Base-by-base conservation (phyloP, 2,888 invertebrate species). In the Drosophila nigritarsus region DNA sequence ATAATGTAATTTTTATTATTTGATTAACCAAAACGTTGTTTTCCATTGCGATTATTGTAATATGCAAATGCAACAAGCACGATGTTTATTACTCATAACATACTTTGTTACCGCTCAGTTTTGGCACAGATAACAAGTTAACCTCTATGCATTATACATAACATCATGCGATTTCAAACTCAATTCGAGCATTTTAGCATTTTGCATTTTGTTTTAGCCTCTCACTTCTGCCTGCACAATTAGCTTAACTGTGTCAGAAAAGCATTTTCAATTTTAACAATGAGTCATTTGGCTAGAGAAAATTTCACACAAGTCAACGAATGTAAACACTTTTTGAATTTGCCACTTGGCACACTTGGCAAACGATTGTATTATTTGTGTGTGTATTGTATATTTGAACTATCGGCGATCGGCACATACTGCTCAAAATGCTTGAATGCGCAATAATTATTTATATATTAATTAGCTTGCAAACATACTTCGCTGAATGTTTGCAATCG, bases 321-420 rank as follows among this genome's bases (percentile, higher is more conserved):
- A 73, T 75, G 59, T 71, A 75, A 89, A 80, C 82, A 84, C 51
- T 53, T 56, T 53, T 66, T 50, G 68, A 64, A 75, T 84, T 78
- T 75, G 87, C 71, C 87, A 78, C 71, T 70, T 68, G 83, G 76
- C 83, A 80, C 60, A 82, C 73, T 75, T 69, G 62, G 73, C 68
- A 55, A 50, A 18, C 40, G 49, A 9, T 40, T 32, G 32, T 27
- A 9, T 30, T 3, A 30, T 30, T 30, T 30, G 30, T 36, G 36
- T 15, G 34, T 40, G 5, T 30, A 38, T 42, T 36, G 36, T n/a
- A 11, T 38, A 48, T 48, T 48, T 34, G 11, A 51, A 45, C 50
- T 48, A 49, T 42, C 38, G n/a, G 13, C 69, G 29, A 60, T 30
- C 72, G 40, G 79, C 69, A 62, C 59, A 70, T 55, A 63, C 49